Evolutionary conservation across 2,797 vertebrate species (phyloP).

Genomic region (Siniperca obscura): DNA sequence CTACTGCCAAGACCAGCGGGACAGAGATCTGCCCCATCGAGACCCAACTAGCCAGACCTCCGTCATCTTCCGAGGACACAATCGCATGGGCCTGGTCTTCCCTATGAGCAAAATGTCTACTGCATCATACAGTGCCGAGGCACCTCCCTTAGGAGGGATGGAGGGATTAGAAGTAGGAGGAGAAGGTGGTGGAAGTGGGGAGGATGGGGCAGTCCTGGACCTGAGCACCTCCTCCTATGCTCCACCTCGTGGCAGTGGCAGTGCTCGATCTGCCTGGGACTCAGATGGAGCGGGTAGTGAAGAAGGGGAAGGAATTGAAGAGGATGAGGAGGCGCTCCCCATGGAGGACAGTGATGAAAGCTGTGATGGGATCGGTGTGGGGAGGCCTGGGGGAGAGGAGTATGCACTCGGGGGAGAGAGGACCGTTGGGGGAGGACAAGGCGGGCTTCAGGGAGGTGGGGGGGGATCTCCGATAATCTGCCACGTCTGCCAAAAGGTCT

Average conservation of each 20-base stretch:
- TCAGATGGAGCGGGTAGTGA: slow-evolving; percentile 91
- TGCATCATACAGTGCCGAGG: slow-evolving; percentile 73
- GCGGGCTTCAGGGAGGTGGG: slow-evolving; percentile 80
- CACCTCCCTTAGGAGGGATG: slow-evolving; percentile 51
- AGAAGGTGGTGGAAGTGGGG: slow-evolving; percentile 69
- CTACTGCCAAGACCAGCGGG: slow-evolving; percentile 81
- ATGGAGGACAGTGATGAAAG: slow-evolving; percentile 93
- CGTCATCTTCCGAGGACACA: slow-evolving; percentile 93
- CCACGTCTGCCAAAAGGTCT: slow-evolving; percentile 96
- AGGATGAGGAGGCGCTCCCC: slow-evolving; percentile 78
- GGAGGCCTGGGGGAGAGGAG: slow-evolving; percentile 77
- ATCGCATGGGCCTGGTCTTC: slow-evolving; percentile 91
- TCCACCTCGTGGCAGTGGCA: slow-evolving; percentile 86
- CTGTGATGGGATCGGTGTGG: slow-evolving; percentile 83
- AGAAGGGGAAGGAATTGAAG: slow-evolving; percentile 86
- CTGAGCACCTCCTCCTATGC: slow-evolving; percentile 91
- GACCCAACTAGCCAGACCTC: slow-evolving; percentile 87
- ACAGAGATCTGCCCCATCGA: slow-evolving; percentile 59
- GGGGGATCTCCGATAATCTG: slow-evolving; percentile 91
- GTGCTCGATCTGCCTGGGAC: slow-evolving; percentile 92
- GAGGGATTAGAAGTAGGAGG: slow-evolving; percentile 43
- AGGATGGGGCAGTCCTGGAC: slow-evolving; percentile 92
- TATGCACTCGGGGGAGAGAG: slow-evolving; percentile 82
- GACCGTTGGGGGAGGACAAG: slow-evolving; percentile 79
- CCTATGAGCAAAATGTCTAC: slow-evolving; percentile 89